Base-by-base conservation (phyloP, 2,888 invertebrate species). In the Cenopis cana region DNA sequence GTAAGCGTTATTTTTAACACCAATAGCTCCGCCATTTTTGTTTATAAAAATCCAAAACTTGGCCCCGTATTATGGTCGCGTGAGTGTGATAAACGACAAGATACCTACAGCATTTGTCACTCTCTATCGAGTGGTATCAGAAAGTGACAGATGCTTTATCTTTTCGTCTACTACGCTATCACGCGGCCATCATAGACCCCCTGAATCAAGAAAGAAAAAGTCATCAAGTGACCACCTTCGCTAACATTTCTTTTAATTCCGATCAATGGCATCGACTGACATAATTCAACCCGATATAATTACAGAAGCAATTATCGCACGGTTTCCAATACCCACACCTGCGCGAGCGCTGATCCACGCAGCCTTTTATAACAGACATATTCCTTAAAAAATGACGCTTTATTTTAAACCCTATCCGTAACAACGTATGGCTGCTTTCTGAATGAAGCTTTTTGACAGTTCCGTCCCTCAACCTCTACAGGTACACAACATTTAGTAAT, bases 281-380 rank as follows among this genome's bases (percentile, higher is more conserved):
- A 55, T 55, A 55, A 55, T 55, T 55, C 1, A 55, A 29, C 29
- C 29, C 33, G 33, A 55, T 55, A 55, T 55, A 55, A 55, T 55
- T 55, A 29, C 29, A n/a, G 0, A 55, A 29, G 55, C 29, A 29
- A 55, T 29, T 55, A 55, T 55, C 55, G 55, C 55, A 11, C 12
- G 20, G n/a, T 46, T 46, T 14, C n/a, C 55, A 14, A 20, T 29
- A 29, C 55, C 6, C 24, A 29, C 55, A 20, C 29, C 52, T 55
- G 55, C 55, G 55, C 20, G 55, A 10, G 29, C 55, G 55, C 55
- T 9, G 2, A 24, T 33, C 2, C 33, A 33, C 5, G 9, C n/a
- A n/a, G 33, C 33, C 33, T 33, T 33, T 33, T 5, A 8, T 33
- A 33, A 33, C 2, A 33, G 55, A 55, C 55, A 9, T 55, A 29